phyloP scores from a whole-genome alignment of 2,888 invertebrate species.

The Pegoplata infirma region DNA sequence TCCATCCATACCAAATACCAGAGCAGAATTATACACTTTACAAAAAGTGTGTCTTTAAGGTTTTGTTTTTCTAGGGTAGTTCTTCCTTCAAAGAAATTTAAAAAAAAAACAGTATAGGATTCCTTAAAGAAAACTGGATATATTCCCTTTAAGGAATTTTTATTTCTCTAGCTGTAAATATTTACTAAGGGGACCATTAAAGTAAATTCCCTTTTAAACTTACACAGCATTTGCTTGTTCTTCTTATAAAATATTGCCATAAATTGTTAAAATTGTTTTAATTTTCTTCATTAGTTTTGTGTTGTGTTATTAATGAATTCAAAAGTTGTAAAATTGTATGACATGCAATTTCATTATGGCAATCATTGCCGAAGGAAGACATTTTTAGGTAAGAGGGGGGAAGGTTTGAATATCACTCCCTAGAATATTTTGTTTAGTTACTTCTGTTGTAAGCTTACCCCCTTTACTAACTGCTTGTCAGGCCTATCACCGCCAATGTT shows the following conservation, averaged over 20 bases:
- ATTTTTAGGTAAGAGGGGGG: no score
- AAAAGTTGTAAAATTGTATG: neutral
- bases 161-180: conserved; percentile 1
- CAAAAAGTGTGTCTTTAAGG: conserved; percentile 11
- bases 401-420: no score
- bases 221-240: neutral
- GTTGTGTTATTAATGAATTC: neutral
- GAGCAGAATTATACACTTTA: conserved; percentile 43
- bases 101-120: conserved; percentile 35
- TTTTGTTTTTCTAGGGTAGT: conserved; percentile 34
- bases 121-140: conserved; percentile 40
- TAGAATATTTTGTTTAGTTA: no score
- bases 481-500: no score
- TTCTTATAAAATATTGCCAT: conserved; percentile 53
- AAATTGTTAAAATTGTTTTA: conserved; percentile 66
- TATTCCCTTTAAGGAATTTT: no score
- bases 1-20: conserved; percentile 42
- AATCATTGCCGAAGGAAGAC: no score
- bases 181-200: neutral
- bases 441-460: no score
- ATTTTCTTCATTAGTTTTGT: conserved; percentile 62
- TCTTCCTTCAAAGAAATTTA: conserved; percentile 25
- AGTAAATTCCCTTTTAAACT: neutral
- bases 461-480: no score
- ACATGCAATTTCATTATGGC: neutral